These are phyloP conservation scores for Drosophila quinaria DNA, from an alignment of 2,888 invertebrate genomes.

Conservation along the genomic window DNA sequence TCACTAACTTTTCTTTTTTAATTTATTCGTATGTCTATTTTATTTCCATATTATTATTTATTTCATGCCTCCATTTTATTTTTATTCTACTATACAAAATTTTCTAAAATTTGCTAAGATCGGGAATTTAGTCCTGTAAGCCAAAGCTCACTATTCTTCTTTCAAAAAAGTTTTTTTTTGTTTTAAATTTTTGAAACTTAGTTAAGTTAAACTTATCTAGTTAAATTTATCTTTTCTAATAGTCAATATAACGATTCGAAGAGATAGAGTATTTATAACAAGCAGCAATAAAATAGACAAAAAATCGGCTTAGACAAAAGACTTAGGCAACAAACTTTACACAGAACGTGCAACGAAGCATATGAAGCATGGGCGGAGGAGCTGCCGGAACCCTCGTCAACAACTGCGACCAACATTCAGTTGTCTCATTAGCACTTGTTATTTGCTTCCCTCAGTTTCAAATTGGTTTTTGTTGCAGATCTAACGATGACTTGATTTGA, in stretches of 20 bases:
- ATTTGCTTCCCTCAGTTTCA: not conserved
- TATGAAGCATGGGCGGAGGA: constrained; percentile 52
- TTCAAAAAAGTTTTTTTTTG: not conserved
- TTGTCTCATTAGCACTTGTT: constrained; percentile 72
- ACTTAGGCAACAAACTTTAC: constrained; percentile 70
- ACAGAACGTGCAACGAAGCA: constrained; percentile 71
- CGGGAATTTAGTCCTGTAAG: no score
- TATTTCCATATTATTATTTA: no score
- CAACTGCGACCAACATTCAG: constrained; percentile 38
- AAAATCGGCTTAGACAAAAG: constrained; percentile 58
- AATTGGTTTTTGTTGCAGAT: constrained; percentile 35
- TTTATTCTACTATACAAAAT: no score
- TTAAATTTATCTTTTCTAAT: not conserved
- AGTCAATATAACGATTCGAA: not conserved
- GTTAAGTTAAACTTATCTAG: no score
- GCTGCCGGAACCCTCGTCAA: constrained; percentile 32
- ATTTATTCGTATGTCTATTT: no score
- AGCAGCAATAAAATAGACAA: constrained; percentile 15
- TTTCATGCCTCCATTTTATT: no score
- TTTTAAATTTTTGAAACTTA: no score
- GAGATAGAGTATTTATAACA: not conserved
- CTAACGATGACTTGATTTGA: constrained; percentile 28
- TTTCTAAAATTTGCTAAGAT: no score
- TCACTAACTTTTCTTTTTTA: no score
- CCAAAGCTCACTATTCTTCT: no score